phyloP scores from a whole-genome alignment of 2,888 invertebrate genomes.

The Pristionchus maxplancki region DNA sequence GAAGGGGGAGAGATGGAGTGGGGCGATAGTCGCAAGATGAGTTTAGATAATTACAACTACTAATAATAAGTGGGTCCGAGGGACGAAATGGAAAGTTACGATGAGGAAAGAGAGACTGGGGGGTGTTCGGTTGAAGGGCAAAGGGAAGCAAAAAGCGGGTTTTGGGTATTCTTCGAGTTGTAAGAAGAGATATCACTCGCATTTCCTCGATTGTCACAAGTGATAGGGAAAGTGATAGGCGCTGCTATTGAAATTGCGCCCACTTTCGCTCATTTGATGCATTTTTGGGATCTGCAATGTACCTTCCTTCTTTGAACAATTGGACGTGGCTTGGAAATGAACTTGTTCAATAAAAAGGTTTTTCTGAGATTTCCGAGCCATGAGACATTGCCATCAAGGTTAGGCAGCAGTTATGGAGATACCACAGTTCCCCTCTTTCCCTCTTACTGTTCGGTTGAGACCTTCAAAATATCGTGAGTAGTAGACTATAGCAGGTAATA shows the following conservation, averaged over 20 bases:
- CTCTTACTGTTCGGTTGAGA: neutral
- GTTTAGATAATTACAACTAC: slow-evolving; percentile 35
- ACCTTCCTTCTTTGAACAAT: neutral
- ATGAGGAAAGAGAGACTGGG: neutral
- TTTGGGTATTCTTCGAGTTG: neutral
- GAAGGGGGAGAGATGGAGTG: neutral
- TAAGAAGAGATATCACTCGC: neutral
- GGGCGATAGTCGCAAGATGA: slow-evolving; percentile 3
- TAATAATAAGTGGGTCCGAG: neutral
- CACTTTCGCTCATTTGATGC: neutral
- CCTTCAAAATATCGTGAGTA: neutral
- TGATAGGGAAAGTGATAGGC: slow-evolving; percentile 1
- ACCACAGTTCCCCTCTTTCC: neutral
- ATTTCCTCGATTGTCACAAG: neutral
- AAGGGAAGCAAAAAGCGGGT: neutral
- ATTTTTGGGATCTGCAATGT: neutral
- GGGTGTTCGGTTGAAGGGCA: neutral
- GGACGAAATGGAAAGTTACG: slow-evolving; percentile 10
- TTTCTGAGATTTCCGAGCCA: too few relatives aligned
- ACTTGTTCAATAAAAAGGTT: too few relatives aligned
- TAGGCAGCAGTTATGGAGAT: neutral
- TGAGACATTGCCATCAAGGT: neutral
- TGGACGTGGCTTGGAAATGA: neutral
- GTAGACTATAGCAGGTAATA: slow-evolving; percentile 25
- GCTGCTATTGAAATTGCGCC: neutral